These are phyloP conservation scores for Xyliphius kryptos DNA, from an alignment of 2,113 vertebrate species.

Conservation along the genomic window DNA sequence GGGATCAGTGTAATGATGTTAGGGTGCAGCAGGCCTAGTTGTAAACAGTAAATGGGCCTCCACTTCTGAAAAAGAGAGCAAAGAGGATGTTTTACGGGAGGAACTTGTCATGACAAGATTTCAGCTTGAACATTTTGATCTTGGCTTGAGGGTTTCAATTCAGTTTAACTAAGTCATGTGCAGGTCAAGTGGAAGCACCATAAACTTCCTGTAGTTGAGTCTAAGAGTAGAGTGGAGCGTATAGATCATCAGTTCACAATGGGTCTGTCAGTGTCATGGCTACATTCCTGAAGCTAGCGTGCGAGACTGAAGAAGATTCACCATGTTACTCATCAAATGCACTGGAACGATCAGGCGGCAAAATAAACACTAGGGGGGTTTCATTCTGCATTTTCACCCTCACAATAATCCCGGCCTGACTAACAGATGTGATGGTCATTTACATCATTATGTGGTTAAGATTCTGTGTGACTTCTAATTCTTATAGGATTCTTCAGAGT, in stretches of 20 bases:
- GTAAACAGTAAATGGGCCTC: no score
- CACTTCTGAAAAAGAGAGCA: no score
- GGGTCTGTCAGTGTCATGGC: constrained; percentile 4
- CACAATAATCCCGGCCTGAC: constrained; percentile 19
- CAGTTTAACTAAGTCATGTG: background rate
- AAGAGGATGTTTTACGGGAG: background rate
- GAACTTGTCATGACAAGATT: background rate
- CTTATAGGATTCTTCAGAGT: background rate
- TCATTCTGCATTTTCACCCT: background rate
- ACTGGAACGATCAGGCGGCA: constrained; percentile 20
- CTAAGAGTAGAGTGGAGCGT: constrained; percentile 1
- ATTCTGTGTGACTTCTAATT: background rate
- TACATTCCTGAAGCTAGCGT: constrained; percentile 27
- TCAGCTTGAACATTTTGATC: background rate
- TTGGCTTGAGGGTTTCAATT: background rate
- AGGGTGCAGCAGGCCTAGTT: no score
- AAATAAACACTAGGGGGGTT: constrained; percentile 19
- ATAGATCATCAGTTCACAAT: constrained; percentile 1
- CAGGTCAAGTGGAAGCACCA: background rate
- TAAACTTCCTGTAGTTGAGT: background rate
- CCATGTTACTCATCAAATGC: constrained; percentile 26
- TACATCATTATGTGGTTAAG: constrained; percentile 2
- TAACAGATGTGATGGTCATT: constrained; percentile 20
- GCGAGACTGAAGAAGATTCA: constrained; percentile 25
- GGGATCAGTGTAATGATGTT: no score